Base-by-base conservation (phyloP, 53 echinoderm and acorn worm species). In the Luidia sarsii region DNA sequence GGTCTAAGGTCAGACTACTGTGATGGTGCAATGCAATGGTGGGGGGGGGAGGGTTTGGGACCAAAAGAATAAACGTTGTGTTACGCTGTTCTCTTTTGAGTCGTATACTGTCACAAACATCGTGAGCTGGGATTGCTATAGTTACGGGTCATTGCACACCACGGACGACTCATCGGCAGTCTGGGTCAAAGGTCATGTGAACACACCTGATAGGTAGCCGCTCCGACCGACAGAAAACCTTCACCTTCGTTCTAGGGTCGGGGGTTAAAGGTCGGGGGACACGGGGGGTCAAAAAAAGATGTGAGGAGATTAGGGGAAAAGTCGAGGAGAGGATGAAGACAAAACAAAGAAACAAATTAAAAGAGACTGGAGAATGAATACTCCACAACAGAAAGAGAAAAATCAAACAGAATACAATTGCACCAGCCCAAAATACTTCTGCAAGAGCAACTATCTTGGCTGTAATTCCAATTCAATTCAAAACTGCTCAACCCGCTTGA, bases 231-330 rank as follows among this genome's bases (percentile, higher is more conserved):
- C 41, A 61, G 77, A 77, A 61, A 77, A 77, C 77, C 77, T 77
- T 88, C 88, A 88, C 83, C 62, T 88, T 88, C 88, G 56, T 74
- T 88, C 88, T 88, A 77, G 65, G 67, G 70, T 50, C 53, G 71
- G 88, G 60, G 88, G 88, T 83, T 52, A 67, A 31, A 64, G 80
- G 35, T 43, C 20, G 27, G 48, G 33, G 51, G n/a, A 67, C 16
- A 57, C n/a, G n/a, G n/a, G n/a, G 68, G 57, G 33, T 23, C 57
- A 68, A 67, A 41, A 67, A 41, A 33, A 82, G 69, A 82, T 64
- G 77, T 15, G 19, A 57, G 49, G 53, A 41, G 71, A 63, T 55
- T 49, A 22, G 55, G 67, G 66, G 48, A 38, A 28, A 31, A 57
- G 59, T 28, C 75, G 20, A 39, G 63, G 45, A 51, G 34, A 20